Evolutionary conservation across 2,888 invertebrate species (phyloP).

Genomic region (Peribatodes rhomboidaria): DNA sequence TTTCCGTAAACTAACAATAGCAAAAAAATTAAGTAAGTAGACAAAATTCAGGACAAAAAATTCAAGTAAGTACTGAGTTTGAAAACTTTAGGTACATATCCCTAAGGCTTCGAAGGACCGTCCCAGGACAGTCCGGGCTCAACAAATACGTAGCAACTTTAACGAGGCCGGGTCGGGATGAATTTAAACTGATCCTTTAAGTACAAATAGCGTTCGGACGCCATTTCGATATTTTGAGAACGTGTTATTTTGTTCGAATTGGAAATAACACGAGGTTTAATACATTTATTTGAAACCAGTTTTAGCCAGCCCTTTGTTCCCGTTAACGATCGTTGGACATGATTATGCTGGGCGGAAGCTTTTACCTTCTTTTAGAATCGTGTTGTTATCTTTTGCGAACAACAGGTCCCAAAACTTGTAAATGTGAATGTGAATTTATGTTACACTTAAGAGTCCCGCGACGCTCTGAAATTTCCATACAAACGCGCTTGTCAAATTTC

Average conservation of each 20-base stretch:
- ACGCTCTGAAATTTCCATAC: too few relatives aligned
- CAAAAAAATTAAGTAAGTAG: not conserved
- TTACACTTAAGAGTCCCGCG: too few relatives aligned
- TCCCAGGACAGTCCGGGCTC: slow-evolving; percentile 14
- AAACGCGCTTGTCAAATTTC: too few relatives aligned
- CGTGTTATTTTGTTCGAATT: slow-evolving; percentile 1
- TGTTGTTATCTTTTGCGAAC: too few relatives aligned
- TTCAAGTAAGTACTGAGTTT: not conserved
- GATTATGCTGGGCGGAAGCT: too few relatives aligned
- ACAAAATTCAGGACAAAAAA: slow-evolving; percentile 1
- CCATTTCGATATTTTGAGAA: slow-evolving; percentile 19
- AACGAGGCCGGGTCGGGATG: slow-evolving; percentile 23
- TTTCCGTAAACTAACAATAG: too few relatives aligned
- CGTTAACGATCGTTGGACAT: too few relatives aligned
- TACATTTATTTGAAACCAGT: too few relatives aligned
- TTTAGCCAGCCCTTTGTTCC: too few relatives aligned
- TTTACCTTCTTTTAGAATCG: too few relatives aligned
- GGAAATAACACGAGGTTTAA: not conserved
- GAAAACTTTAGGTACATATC: slow-evolving; percentile 21
- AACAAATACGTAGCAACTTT: slow-evolving; percentile 25
- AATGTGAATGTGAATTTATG: too few relatives aligned
- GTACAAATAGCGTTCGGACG: slow-evolving; percentile 19
- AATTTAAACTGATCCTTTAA: slow-evolving; percentile 36
- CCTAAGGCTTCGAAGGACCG: slow-evolving; percentile 20
- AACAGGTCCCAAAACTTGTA: too few relatives aligned